Evolutionary conservation across 2,888 invertebrate genomes (phyloP), one percentile per base, ranked within the genome.

Genomic region (Aethes cnicana): DNA sequence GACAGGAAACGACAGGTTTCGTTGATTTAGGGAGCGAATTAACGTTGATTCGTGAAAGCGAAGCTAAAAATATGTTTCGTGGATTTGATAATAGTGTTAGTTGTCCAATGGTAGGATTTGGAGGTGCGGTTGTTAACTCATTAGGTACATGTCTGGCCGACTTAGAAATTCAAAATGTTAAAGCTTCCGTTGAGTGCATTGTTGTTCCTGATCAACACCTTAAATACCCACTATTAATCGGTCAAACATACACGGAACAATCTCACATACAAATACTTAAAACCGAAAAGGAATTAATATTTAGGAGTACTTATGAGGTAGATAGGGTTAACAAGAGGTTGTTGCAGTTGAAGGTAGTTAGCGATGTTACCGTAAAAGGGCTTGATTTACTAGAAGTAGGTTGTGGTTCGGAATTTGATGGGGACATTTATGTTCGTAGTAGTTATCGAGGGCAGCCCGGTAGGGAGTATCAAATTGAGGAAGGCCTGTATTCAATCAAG

Each of bases 21-120:
- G 26, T 50, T 4, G 50, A 50, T 36, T 26, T 36, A 16, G 44
- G 50, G 8, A 50, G 50, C 11, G 50, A 44, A 8, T 43, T 44
- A 5, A 50, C 50, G 16, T 43, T 50, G 18, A 20, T 28, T 28
- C 8, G 20, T 9, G 11, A 21, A 14, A 7, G 12, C 36, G 17
- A 14, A 8, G 14, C 30, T 21, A 35, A 36, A 17, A 14, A 8
- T 8, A 20, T 33, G 1, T 25, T 42, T 36, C n/a, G 30, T 20
- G 12, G 12, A 21, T 21, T 14, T 8, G 42, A 30, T 20, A 18
- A 1, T n/a, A 28, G 11, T 17, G 11, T 28, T 18, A 18, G 11
- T 11, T 7, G n/a, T 6, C n/a, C 16, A 11, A 30, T 42, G 42
- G n/a, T 26, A 18, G 41, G 41, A 16, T 26, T 41, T 41, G 41